Base-by-base conservation (phyloP, 2,888 invertebrate species). In the Parnassius smintheus region DNA sequence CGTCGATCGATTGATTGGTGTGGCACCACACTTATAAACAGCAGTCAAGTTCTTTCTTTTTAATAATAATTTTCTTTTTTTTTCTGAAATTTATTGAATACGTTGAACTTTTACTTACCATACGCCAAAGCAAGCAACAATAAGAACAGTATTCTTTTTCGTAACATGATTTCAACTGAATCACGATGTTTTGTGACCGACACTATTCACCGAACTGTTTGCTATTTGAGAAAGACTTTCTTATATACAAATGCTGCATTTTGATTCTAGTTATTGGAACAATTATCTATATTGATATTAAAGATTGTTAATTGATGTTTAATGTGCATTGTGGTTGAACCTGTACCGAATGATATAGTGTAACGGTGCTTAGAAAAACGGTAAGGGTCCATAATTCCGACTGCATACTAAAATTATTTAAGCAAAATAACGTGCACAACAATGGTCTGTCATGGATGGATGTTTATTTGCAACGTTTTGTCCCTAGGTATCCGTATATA, bases 21-120 rank as follows among this genome's bases (percentile, higher is more conserved):
- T 18, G 18, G 18, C 18, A 18, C 0, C 18, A 18, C 18, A 18
- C 18, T 18, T 18, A 35, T 35, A 4, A 7, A 35, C 7, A 35
- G 0, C 4, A 35, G 35, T 35, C 4, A 35, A 35, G 35, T 35
- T 35, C 35, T 35, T 35, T 35, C 35, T 35, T 35, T 35, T 35
- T 35, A 35, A 35, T 35, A 35, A 35, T 35, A 4, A 0, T 35
- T 25, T 25, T 2, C 2, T 25, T 35, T 35, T 35, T 35, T 35
- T 35, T 35, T 7, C 35, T 35, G 35, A 35, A 35, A 35, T 7
- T 35, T 7, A 4, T 7, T 35, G 4, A 7, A 35, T 35, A 7
- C 4, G 7, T 35, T 35, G 35, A 35, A 44, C 9, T 70, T 70
- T 56, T 44, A 70, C 83, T 77, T 68, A 83, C 83, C 82, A 56